phyloP scores from a whole-genome alignment of 53 echinoderm and acorn worm species.

The Zoroaster sp. region DNA sequence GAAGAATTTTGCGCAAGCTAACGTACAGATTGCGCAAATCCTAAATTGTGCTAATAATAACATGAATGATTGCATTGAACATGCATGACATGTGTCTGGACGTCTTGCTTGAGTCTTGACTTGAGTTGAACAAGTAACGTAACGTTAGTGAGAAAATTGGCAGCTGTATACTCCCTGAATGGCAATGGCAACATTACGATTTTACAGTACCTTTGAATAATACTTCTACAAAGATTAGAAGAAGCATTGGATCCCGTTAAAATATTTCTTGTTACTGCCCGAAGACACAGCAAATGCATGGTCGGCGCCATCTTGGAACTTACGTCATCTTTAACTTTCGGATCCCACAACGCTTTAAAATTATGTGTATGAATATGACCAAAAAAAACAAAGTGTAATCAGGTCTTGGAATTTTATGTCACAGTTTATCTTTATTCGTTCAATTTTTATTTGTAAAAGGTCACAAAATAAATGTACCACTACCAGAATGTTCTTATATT shows the following conservation, averaged over 20 bases:
- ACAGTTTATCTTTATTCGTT: background rate
- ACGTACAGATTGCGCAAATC: too few species aligned
- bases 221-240: background rate
- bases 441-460: too few species aligned
- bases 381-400: background rate
- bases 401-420: too few species aligned
- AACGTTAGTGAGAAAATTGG: too few species aligned
- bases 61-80: too few species aligned
- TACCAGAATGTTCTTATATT: background rate
- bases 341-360: conserved; percentile 28
- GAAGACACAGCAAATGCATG: conserved; percentile 11
- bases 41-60: too few species aligned
- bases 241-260: conserved; percentile 34
- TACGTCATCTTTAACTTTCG: conserved; percentile 47
- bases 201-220: conserved; percentile 39
- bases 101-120: too few species aligned
- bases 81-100: too few species aligned
- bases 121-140: too few species aligned
- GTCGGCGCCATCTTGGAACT: conserved; percentile 78
- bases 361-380: conserved; percentile 15
- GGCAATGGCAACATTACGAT: background rate
- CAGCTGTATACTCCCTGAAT: too few species aligned
- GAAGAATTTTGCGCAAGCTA: too few species aligned
- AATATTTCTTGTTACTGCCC: conserved; percentile 16
- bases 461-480: too few species aligned